Evolutionary conservation across 2,888 invertebrate genomes (phyloP).

Genomic region (Pherbina coryleti): DNA sequence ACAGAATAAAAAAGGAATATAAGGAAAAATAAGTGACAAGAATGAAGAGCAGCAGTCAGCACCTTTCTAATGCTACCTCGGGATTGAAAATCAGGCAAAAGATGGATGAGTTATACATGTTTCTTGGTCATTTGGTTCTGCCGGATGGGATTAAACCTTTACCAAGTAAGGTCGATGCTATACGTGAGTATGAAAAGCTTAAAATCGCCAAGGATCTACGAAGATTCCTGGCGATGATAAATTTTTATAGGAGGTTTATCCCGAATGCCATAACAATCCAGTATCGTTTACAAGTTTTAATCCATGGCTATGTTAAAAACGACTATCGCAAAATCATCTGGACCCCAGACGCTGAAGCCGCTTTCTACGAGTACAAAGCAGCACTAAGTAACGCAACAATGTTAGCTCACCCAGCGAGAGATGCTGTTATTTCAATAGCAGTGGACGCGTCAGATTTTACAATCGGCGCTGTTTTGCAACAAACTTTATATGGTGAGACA

Average conservation of each 20-base stretch:
- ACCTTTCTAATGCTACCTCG: too few relatives aligned
- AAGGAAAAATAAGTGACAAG: too few relatives aligned
- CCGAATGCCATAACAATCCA: conserved; percentile 5
- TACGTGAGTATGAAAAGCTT: conserved; percentile 22
- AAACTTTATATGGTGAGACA: conserved; percentile 41
- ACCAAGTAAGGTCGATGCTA: conserved; percentile 35
- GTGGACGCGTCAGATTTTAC: conserved; percentile 13
- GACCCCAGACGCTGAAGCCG: conserved; percentile 13
- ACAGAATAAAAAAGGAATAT: too few relatives aligned
- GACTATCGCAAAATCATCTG: not conserved
- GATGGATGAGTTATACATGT: too few relatives aligned
- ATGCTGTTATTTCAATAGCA: not conserved
- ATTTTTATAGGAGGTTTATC: conserved; percentile 63
- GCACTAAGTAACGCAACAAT: conserved; percentile 16
- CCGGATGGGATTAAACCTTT: conserved; percentile 32
- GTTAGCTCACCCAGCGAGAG: not conserved
- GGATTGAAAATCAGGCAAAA: too few relatives aligned
- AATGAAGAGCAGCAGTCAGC: too few relatives aligned
- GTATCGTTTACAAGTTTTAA: conserved; percentile 10
- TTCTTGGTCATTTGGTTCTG: conserved; percentile 43
- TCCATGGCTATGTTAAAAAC: conserved; percentile 17
- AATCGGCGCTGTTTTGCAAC: conserved; percentile 33
- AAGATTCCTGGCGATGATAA: conserved; percentile 46
- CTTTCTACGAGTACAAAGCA: conserved; percentile 1
- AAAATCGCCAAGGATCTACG: conserved; percentile 36